phyloP scores from a whole-genome alignment of 2,113 vertebrate genomes.

The Tautogolabrus adspersus region DNA sequence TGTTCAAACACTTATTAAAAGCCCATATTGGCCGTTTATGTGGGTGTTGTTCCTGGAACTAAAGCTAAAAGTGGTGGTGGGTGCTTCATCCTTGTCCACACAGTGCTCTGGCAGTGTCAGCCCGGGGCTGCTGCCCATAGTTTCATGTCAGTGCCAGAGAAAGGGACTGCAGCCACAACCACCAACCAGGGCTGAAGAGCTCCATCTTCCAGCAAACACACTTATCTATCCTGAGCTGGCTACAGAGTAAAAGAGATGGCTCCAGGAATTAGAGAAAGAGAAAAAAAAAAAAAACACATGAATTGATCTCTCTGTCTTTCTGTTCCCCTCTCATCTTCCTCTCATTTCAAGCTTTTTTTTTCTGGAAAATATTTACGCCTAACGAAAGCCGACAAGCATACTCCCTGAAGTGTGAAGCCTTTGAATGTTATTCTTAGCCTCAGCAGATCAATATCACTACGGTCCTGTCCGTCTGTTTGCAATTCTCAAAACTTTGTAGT shows the following conservation, averaged over 20 bases:
- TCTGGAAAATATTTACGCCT: constrained; percentile 65
- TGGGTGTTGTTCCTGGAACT: constrained; percentile 57
- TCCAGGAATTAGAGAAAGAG: constrained; percentile 23
- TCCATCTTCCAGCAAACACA: constrained; percentile 58
- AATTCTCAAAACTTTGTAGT: constrained; percentile 55
- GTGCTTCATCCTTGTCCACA: constrained; percentile 66
- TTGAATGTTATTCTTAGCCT: constrained; percentile 69
- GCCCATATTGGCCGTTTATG: constrained; percentile 52
- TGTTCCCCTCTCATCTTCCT: constrained; percentile 37
- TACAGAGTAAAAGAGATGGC: constrained; percentile 43
- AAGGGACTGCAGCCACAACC: constrained; percentile 46
- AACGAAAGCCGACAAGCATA: constrained; percentile 60
- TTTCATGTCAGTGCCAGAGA: constrained; percentile 70
- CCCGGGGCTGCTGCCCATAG: constrained; percentile 50
- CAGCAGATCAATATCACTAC: constrained; percentile 74
- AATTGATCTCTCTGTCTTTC: constrained; percentile 44
- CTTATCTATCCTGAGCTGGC: constrained; percentile 58
- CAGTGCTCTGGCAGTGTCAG: constrained; percentile 51
- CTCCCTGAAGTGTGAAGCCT: constrained; percentile 63
- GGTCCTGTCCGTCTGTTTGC: constrained; percentile 52
- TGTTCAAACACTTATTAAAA: constrained; percentile 65
- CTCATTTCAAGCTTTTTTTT: constrained; percentile 54
- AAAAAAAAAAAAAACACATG: background rate
- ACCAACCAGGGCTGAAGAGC: constrained; percentile 41
- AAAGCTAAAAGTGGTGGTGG: constrained; percentile 35